A percentile compares a stretch with the other conserved stretches of the same genome.
Evolutionary conservation across 2,113 vertebrate species (phyloP).

Genomic region (Rhegmatorhina hoffmannsi): DNA sequence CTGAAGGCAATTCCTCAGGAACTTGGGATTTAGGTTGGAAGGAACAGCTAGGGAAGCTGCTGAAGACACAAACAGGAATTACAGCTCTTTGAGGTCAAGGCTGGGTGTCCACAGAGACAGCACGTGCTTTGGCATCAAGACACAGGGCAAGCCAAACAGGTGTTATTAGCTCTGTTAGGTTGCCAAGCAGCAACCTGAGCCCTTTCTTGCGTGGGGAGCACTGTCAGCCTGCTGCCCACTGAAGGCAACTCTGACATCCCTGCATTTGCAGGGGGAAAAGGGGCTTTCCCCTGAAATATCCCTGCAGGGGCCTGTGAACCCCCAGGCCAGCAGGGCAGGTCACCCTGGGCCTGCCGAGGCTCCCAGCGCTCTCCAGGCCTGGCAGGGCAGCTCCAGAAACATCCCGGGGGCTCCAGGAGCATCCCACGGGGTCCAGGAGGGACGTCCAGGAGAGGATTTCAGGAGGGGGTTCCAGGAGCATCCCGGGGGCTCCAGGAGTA

Average conservation of each 20-base stretch:
- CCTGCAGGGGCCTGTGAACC: neutral
- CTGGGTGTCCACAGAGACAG: neutral
- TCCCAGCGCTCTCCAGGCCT: no score
- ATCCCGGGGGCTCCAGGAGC: no score
- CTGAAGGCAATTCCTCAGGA: neutral
- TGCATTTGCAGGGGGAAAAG: neutral
- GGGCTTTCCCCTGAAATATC: neutral
- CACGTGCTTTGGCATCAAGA: no score
- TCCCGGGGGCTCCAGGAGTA: neutral
- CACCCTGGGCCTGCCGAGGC: no score
- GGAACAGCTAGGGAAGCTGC: neutral
- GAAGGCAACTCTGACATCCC: no score
- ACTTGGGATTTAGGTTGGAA: neutral
- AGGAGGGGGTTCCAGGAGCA: neutral
- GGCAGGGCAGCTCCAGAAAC: no score
- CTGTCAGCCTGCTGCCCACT: neutral
- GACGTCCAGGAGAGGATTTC: no score
- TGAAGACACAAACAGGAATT: neutral
- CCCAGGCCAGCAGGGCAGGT: no score
- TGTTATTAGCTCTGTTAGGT: neutral
- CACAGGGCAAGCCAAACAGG: neutral
- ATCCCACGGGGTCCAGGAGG: no score
- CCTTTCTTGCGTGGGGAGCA: no score
- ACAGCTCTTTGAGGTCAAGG: neutral
- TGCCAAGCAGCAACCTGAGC: neutral